phyloP scores from a whole-genome alignment of 1,140 invertebrate genomes.

The Magallana gigas region DNA sequence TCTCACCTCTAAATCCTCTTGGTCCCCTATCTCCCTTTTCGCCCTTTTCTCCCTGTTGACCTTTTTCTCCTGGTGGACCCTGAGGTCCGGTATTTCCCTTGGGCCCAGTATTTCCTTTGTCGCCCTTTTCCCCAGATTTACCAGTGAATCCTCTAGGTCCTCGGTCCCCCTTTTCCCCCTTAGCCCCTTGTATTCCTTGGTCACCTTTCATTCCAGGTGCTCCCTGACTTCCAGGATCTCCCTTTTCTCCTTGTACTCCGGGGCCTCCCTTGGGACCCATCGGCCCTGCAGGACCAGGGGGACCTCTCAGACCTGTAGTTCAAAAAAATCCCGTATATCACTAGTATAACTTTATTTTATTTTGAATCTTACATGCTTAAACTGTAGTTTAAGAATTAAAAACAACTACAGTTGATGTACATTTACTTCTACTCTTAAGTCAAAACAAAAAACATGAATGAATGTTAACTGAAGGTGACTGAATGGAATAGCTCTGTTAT shows the following conservation, averaged over 20 bases:
- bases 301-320: neutral
- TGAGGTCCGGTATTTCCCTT: neutral
- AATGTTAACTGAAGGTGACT: no score
- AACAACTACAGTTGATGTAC: no score
- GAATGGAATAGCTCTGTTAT: no score
- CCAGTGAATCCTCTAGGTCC: neutral
- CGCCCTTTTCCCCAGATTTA: neutral
- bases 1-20: neutral
- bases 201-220: constrained; percentile 9
- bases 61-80: constrained; percentile 17
- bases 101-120: neutral
- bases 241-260: constrained; percentile 38
- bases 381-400: no score
- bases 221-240: constrained; percentile 37
- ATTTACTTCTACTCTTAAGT: no score
- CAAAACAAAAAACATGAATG: no score
- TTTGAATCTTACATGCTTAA: no score
- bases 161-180: constrained; percentile 1
- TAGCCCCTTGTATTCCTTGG: neutral
- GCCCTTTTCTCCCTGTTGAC: constrained; percentile 37
- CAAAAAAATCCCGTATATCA: neutral
- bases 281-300: neutral
- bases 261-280: constrained; percentile 2
- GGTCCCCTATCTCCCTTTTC: neutral
- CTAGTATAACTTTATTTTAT: no score